Evolutionary conservation across 2,888 invertebrate species (phyloP), one percentile per base, ranked within the genome.

Genomic region (Himalopsyche tibetana): DNA sequence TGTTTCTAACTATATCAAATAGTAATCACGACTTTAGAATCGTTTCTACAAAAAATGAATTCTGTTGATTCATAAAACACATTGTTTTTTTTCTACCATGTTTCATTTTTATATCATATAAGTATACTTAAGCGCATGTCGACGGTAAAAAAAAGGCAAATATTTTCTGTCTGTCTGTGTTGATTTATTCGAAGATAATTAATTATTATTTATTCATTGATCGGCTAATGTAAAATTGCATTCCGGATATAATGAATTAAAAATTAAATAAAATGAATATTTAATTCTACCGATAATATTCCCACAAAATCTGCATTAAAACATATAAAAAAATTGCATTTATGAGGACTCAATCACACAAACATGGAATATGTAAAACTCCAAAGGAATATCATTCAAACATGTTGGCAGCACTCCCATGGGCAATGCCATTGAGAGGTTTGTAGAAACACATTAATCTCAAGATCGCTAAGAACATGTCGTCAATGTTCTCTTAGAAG

Each of bases 1-100:
- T 63, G 28, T 63, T 63, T 63, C 63, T 63, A 63, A 63, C 63
- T 63, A 63, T 63, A 63, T 63, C 63, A 63, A 63, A 63, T 63
- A 63, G 63, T 4, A 63, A 63, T 63, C 63, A 63, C 63, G 63
- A 63, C 63, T 63, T 63, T 63, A 63, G 19, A 63, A 63, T 63
- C 63, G 63, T 63, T 63, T 63, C 63, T 19, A 63, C 63, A 63
- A 63, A 63, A 63, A 63, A 63, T 19, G 63, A 19, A 19, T 63
- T 63, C 28, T 63, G 63, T 63, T 63, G 63, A 63, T 63, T 63
- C 63, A 63, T 63, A 63, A 63, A 63, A 63, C 19, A 63, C 63
- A 63, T 63, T 63, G 63, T 63, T 63, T 63, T 19, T n/a, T 19
- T 19, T 19, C 19, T 63, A n/a, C 28, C 4, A 56, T 56, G n/a